Base-by-base conservation (phyloP, 2,888 invertebrate species). In the Cosmia trapezina region DNA sequence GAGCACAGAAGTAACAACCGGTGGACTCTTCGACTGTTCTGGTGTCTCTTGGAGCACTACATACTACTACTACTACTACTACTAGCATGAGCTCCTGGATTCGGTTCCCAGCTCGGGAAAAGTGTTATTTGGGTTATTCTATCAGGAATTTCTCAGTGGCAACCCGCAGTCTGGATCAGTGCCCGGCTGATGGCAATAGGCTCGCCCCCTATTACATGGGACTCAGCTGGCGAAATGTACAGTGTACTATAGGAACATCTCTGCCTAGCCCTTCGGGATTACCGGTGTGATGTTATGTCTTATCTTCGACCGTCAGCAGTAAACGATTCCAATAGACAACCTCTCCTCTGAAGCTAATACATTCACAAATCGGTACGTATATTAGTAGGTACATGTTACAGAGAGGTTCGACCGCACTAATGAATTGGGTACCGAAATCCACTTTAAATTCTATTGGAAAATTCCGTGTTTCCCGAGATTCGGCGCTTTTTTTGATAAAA, bases 391-490 rank as follows among this genome's bases (percentile, higher is more conserved):
- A 71, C 53, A 61, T 66, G 56, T 57, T 72, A 41, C 63, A 9
- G 43, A 77, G 64, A 63, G 81, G 66, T 70, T 56, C 70, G 74
- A 70, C 72, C 63, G 45, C 76, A 61, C 81, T 86, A 86, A 86
- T 85, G 87, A 86, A 86, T 86, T 80, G 85, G 82, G 76, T 82
- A 83, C 71, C 75, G 73, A 80, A 80, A 83, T 82, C 78, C 80
- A 80, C 82, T 86, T 86, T 81, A 80, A 86, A 86, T 85, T 86
- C 81, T 81, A 85, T 86, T 83, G 80, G 85, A 83, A 85, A 85
- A 85, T 81, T 72, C 67, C 71, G 75, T 73, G 73, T 81, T 82
- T 76, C 56, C 73, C 69, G 70, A 80, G 78, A 79, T 79, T 76
- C 78, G 61, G 71, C 75, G 63, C 22, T 83, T 86, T 86, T 84